Evolutionary conservation across 2,888 invertebrate species (phyloP).

Genomic region (Patella pellucida): DNA sequence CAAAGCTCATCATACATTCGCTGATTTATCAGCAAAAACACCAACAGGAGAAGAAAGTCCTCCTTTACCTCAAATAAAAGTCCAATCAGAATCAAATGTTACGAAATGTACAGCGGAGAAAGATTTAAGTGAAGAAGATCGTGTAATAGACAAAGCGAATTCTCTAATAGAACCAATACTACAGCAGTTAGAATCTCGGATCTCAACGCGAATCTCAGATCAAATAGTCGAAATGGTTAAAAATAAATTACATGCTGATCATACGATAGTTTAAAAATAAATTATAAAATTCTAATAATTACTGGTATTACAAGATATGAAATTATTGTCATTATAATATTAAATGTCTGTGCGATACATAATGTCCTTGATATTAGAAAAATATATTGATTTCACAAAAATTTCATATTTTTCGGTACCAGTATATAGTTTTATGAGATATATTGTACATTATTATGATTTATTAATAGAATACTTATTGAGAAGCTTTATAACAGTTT

Average conservation of each 20-base stretch:
- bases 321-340: too few relatives aligned
- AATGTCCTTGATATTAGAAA: too few relatives aligned
- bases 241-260: not conserved
- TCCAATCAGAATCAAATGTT: not conserved
- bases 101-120: not conserved
- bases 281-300: too few relatives aligned
- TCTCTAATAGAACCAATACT: not conserved
- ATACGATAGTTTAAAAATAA: not conserved
- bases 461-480: too few relatives aligned
- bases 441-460: too few relatives aligned
- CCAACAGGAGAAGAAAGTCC: not conserved
- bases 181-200: not conserved
- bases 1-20: conserved; percentile 16
- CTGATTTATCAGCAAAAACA: conserved; percentile 15
- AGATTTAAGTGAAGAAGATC: not conserved
- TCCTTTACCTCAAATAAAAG: not conserved
- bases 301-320: too few relatives aligned
- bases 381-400: too few relatives aligned
- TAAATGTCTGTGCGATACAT: too few relatives aligned
- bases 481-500: too few relatives aligned
- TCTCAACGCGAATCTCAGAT: not conserved
- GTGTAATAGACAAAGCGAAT: not conserved
- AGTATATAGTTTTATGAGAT: too few relatives aligned
- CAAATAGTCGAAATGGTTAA: not conserved
- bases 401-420: too few relatives aligned